Evolutionary conservation across 1,140 invertebrate species (phyloP), one percentile per base, ranked within the genome.

Genomic region (Drosophila neocordata): DNA sequence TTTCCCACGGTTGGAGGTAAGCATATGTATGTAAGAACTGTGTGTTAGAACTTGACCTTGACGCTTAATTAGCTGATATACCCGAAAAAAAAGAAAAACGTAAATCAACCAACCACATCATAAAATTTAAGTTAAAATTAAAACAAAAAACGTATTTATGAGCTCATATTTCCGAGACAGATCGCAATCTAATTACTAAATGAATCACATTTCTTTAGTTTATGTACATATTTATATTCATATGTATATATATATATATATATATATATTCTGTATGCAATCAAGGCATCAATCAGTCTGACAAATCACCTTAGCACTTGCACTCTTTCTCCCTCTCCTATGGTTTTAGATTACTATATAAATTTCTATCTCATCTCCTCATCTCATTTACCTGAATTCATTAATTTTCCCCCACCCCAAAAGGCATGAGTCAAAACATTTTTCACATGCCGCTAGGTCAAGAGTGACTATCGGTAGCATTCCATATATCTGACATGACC

Each of bases 381-480:
- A 73, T 60, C 38, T 34, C 13, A 18, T 13, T 69, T 24, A n/a
- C 41, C 55, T 31, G 37, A 1, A 27, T 52, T 55, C 63, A 31
- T 38, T 60, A 34, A 44, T 20, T 27, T 44, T 11, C 2, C 20
- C 31, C 31, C 13, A 41, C 41, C 22, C 48, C n/a, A 52, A 18
- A 18, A n/a, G 11, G 13, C 24, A 68, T 83, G 76, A 83, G 41
- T 79, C 76, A 73, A 88, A 58, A 56, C 58, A 57, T 65, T 79
- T 69, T 73, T 81, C 65, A 77, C 83, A 88, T 65, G 74, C 65
- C 69, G 44, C 69, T 88, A 75, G 83, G 83, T 88, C 83, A 88
- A 88, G 79, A 79, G 68, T 85, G 72, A 72, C 82, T 64, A 65
- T 67, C 66, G 55, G 41, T 59, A 62, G 61, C 53, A 71, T 65